These are phyloP conservation scores for Anguilla rostrata DNA, from an alignment of 2,113 vertebrate species.

Conservation along the genomic window DNA sequence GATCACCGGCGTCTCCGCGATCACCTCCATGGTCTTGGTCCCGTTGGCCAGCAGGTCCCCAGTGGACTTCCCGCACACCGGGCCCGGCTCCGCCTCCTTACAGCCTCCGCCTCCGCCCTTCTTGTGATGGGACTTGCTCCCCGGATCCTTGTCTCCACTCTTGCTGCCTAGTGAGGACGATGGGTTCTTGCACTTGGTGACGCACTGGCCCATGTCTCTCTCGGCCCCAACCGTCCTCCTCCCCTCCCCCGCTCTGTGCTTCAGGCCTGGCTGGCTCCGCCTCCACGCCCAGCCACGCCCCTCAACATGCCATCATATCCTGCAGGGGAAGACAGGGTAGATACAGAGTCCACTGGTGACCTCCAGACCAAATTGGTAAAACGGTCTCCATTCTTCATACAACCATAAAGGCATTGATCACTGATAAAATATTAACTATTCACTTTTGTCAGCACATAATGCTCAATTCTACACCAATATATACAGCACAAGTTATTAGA, in stretches of 20 bases:
- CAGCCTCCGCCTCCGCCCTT: slow-evolving; percentile 74
- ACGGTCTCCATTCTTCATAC: background rate
- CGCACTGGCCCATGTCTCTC: slow-evolving; percentile 96
- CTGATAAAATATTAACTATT: background rate
- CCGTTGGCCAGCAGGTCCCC: slow-evolving; percentile 80
- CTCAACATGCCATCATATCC: slow-evolving; percentile 86
- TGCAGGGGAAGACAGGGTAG: slow-evolving; percentile 32
- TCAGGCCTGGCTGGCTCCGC: slow-evolving; percentile 73
- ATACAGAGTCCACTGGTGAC: background rate
- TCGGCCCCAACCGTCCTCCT: slow-evolving; percentile 42
- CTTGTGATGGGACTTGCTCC: slow-evolving; percentile 86
- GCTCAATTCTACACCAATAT: background rate
- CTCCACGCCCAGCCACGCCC: slow-evolving; percentile 69
- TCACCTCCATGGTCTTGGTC: slow-evolving; percentile 72
- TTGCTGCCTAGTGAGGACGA: slow-evolving; percentile 97
- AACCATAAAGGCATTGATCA: background rate
- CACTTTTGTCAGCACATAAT: background rate
- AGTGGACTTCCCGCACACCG: slow-evolving; percentile 64
- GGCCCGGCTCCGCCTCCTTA: slow-evolving; percentile 67
- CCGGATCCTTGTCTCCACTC: slow-evolving; percentile 90
- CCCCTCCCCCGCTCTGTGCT: slow-evolving; percentile 62
- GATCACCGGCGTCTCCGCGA: slow-evolving; percentile 63
- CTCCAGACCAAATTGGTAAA: background rate
- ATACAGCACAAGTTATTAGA: background rate
- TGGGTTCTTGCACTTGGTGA: slow-evolving; percentile 99